Evolutionary conservation across 2,113 vertebrate species (phyloP), one percentile per base, ranked within the genome.

Genomic region (Dicrurus megarhynchus): DNA sequence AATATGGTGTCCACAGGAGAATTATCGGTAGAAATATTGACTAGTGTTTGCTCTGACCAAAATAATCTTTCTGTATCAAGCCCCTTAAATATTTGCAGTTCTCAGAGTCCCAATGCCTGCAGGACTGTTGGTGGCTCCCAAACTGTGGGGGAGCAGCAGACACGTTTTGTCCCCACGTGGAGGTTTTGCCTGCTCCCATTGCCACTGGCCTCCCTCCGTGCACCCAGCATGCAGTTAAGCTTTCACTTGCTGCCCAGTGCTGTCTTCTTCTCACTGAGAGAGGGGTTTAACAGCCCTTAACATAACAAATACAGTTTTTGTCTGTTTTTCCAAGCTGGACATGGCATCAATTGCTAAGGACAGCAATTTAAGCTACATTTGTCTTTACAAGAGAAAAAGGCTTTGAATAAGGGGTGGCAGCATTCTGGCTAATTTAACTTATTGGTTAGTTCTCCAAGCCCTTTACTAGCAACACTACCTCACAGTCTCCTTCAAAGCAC

Each of bases 131-230:
- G 11, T 50, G 42, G 39, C 30, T 86, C 37, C 55, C 27, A 67
- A 24, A 59, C 16, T 20, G 16, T 42, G 24, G 27, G 50, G 60
- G 9, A 81, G n/a, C 60, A 87, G 39, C 56, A 74, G 42, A 50
- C 6, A 0, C 0, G 0, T 20, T 60, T 76, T 70, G 19, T 67
- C 10, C 53, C 37, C 26, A 13, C 33, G n/a, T 6, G 1, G 4
- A 56, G 41, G 7, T 76, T 81, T 55, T 70, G 30, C 47, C 53
- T 68, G 46, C 14, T 94, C 46, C 56, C 20, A 35, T 55, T 75
- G 13, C 52, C 3, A 1, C 55, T 44, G 22, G 11, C 13, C 33
- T 78, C 33, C 22, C 26, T 61, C 55, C 3, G 1, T 19, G 35
- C 79, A 50, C 39, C 52, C 56, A 60, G 22, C 17, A 33, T 17